Base-by-base conservation (phyloP, 2,888 invertebrate genomes). In the Clunio marinus region DNA sequence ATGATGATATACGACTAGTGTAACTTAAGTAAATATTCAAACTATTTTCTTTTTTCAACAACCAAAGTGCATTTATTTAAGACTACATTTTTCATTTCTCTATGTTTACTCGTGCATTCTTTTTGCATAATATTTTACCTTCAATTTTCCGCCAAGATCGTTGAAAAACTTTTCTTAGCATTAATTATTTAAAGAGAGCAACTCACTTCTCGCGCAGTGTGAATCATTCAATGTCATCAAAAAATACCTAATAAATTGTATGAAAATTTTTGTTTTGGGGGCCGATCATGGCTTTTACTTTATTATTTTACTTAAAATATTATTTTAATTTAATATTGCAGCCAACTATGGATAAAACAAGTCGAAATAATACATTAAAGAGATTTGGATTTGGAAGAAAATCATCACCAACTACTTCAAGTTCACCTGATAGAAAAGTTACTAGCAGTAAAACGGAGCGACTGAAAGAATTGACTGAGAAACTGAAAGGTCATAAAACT, bases 401-500 rank as follows among this genome's bases (percentile, higher is more conserved):
- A 58, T 63, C 70, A 10, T 57, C 69, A 5, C 67, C 74, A 55
- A 60, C 69, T 10, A 59, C 51, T 0, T 72, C 75, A 70, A 74
- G 75, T 58, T 74, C 76, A 17, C 73, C 85, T 75, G 87, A 88
- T 75, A 17, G 55, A 1, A 63, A 63, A 25, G 8, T 46, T 13
- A 8, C 35, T 10, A 46, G 46, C 15, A 66, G 66, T 8, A 88
- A 88, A 77, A 85, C 90, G 71, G 88, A 89, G 78, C 81, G 85
- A 70, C 80, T 88, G 69, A 83, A 83, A 71, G 90, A 91, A 77
- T 82, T 92, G 75, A 91, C 91, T 68, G 90, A 91, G 78, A 84
- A 88, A 71, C 82, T 92, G 70, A 87, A 88, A 77, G 86, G 86
- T 71, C 25, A 63, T 25, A 63, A 46, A 46, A 46, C 45, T 2